These are phyloP conservation scores for Cerastoderma edule DNA, from an alignment of 2,888 invertebrate genomes.

Conservation along the genomic window DNA sequence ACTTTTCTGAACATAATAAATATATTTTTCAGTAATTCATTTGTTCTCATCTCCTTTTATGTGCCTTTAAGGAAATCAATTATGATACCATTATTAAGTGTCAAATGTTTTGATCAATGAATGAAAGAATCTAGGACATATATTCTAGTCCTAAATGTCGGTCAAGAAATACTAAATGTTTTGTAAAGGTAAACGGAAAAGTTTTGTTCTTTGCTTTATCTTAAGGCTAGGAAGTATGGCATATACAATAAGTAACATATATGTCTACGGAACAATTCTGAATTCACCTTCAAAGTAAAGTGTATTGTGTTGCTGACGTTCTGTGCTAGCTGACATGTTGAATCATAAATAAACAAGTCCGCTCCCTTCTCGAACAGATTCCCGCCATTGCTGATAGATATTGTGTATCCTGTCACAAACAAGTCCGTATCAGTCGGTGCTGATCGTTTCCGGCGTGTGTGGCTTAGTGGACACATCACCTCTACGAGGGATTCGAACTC, in stretches of 20 bases:
- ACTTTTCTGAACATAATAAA: too few relatives aligned
- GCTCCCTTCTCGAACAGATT: slow-evolving; percentile 16
- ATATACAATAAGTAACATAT: not conserved
- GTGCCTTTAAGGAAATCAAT: too few relatives aligned
- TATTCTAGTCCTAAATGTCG: too few relatives aligned
- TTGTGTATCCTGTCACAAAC: slow-evolving; percentile 29
- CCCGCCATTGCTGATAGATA: slow-evolving; percentile 42
- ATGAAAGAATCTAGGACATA: too few relatives aligned
- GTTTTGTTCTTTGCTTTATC: not conserved
- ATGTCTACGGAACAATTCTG: not conserved
- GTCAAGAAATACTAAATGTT: too few relatives aligned
- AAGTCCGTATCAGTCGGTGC: not conserved
- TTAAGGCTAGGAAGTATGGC: not conserved
- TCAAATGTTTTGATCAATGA: too few relatives aligned
- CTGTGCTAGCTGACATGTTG: slow-evolving; percentile 25
- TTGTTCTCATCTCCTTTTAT: too few relatives aligned
- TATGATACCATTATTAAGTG: too few relatives aligned
- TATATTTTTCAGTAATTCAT: too few relatives aligned
- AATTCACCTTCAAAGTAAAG: slow-evolving; percentile 13
- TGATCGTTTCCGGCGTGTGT: slow-evolving; percentile 8
- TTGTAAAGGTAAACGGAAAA: too few relatives aligned
- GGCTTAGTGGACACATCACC: not conserved
- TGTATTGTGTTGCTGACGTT: slow-evolving; percentile 6
- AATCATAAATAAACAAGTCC: slow-evolving; percentile 35
- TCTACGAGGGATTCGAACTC: slow-evolving; percentile 14